Evolutionary conservation across 1,140 invertebrate genomes (phyloP).

Genomic region (Antheraea mylitta): DNA sequence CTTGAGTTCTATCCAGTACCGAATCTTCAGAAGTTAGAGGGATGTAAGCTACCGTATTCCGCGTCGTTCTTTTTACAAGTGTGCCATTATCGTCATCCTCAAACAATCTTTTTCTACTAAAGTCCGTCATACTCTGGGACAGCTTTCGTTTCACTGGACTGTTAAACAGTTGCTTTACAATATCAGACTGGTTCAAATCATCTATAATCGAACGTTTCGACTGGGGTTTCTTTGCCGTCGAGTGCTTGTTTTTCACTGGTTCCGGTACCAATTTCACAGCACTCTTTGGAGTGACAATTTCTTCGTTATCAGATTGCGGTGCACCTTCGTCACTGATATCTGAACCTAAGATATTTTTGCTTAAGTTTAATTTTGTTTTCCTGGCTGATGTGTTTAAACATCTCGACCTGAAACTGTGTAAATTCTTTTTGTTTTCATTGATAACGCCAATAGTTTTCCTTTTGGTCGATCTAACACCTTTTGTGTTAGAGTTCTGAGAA

Average conservation of each 20-base stretch:
- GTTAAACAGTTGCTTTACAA: slow-evolving; percentile 71
- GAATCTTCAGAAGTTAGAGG: slow-evolving; percentile 36
- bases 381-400: slow-evolving; percentile 32
- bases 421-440: slow-evolving; percentile 24
- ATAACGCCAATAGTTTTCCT: slow-evolving; percentile 43
- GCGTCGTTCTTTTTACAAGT: slow-evolving; percentile 28
- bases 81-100: slow-evolving; percentile 43
- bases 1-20: slow-evolving; percentile 33
- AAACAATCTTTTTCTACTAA: slow-evolving; percentile 43
- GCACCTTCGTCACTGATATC: slow-evolving; percentile 28
- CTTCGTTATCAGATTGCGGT: slow-evolving; percentile 31
- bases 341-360: slow-evolving; percentile 22
- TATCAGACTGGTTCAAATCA: slow-evolving; percentile 60
- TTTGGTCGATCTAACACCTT: slow-evolving; percentile 15
- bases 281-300: slow-evolving; percentile 61
- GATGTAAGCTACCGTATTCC: slow-evolving; percentile 36
- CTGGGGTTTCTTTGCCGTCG: slow-evolving; percentile 68
- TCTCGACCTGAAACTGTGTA: slow-evolving; percentile 32
- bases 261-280: slow-evolving; percentile 56
- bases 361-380: slow-evolving; percentile 25
- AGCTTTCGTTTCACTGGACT: slow-evolving; percentile 74
- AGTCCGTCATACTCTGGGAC: slow-evolving; percentile 70
- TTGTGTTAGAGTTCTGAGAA: slow-evolving; percentile 20
- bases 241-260: slow-evolving; percentile 73
- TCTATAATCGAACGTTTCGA: slow-evolving; percentile 73